Evolutionary conservation across 2,113 vertebrate genomes (phyloP).

Genomic region (Phalacrocorax pelagicus): DNA sequence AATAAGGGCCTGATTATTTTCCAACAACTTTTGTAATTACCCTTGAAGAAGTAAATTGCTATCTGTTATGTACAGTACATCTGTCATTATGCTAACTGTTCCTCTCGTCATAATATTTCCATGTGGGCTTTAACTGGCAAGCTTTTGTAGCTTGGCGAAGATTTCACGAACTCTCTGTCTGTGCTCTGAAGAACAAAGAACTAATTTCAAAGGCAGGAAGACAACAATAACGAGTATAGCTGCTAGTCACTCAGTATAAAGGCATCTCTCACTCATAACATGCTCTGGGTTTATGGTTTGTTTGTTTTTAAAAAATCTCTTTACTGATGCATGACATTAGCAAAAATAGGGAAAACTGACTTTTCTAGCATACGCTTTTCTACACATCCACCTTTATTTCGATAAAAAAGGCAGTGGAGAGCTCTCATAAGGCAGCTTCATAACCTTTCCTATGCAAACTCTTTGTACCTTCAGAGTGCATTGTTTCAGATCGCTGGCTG

Average conservation of each 20-base stretch:
- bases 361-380: neutral
- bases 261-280: neutral
- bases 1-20: slow-evolving; percentile 69
- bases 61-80: slow-evolving; percentile 61
- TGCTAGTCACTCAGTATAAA: neutral
- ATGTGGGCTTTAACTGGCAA: slow-evolving; percentile 57
- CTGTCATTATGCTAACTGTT: slow-evolving; percentile 65
- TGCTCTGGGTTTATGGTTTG: neutral
- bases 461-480: neutral
- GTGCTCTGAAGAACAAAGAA: neutral
- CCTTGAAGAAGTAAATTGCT: slow-evolving; percentile 69
- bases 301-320: neutral
- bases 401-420: neutral
- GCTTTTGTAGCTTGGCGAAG: neutral
- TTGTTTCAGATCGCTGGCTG: neutral
- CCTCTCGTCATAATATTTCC: slow-evolving; percentile 57
- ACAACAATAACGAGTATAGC: neutral
- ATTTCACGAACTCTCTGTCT: slow-evolving; percentile 9
- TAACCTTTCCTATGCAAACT: neutral
- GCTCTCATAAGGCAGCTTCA: neutral
- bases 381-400: neutral
- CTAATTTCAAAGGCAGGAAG: slow-evolving; percentile 36
- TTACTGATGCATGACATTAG: neutral
- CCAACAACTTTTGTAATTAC: slow-evolving; percentile 72
- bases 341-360: neutral